A percentile compares a stretch with the other conserved stretches of the same genome.
Evolutionary conservation across 2,113 vertebrate species (phyloP).

Genomic region (Phoxinus phoxinus): DNA sequence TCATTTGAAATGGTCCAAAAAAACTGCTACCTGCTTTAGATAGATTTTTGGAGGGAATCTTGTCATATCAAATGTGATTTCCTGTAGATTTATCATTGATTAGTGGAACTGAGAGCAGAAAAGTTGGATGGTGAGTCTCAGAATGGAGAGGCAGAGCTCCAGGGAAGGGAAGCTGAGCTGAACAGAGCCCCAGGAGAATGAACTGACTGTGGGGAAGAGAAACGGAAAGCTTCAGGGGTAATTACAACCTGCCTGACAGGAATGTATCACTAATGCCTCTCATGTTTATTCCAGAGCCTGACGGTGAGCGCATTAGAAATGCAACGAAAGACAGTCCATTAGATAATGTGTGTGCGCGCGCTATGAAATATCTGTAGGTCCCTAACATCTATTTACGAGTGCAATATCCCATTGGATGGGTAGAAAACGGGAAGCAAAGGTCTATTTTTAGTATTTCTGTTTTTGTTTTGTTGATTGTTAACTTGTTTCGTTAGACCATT

Average conservation of each 20-base stretch:
- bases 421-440: background rate
- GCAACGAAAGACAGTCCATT: constrained; percentile 22
- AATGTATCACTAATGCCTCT: constrained; percentile 64
- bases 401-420: constrained; percentile 22
- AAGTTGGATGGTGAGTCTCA: background rate
- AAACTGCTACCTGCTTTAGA: background rate
- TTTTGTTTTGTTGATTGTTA: background rate
- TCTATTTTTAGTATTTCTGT: constrained; percentile 19
- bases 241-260: constrained; percentile 71
- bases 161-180: constrained; percentile 62
- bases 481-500: background rate
- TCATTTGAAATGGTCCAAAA: background rate
- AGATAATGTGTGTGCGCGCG: constrained; percentile 21
- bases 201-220: constrained; percentile 16
- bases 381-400: constrained; percentile 12
- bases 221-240: constrained; percentile 57
- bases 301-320: constrained; percentile 52
- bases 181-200: constrained; percentile 28
- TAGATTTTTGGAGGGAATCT: background rate
- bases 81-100: background rate
- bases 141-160: constrained; percentile 20
- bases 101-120: background rate
- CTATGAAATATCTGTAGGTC: constrained; percentile 32
- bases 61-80: background rate
- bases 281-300: constrained; percentile 56